Evolutionary conservation across 2,888 invertebrate genomes (phyloP).

Genomic region (Druceiella hillmani): DNA sequence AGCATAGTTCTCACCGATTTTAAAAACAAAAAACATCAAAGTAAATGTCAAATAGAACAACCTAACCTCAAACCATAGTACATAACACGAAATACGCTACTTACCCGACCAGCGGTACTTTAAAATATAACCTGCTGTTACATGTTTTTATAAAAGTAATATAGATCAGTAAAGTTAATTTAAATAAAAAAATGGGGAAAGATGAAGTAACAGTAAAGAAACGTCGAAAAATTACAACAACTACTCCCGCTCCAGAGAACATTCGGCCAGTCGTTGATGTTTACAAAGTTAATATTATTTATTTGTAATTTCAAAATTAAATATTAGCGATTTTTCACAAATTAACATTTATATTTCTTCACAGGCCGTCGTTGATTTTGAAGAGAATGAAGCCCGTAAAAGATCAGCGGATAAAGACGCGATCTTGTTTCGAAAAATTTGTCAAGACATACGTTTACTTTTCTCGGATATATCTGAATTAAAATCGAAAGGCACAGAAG

Average conservation of each 20-base stretch:
- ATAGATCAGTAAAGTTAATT: no score
- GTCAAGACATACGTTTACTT: slow-evolving; percentile 62
- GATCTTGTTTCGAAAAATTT: slow-evolving; percentile 59
- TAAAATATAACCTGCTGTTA: no score
- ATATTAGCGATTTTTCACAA: no score
- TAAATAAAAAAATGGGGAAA: slow-evolving; percentile 46
- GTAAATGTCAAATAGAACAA: no score
- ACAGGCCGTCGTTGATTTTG: slow-evolving; percentile 64
- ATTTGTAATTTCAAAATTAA: no score
- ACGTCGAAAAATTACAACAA: slow-evolving; percentile 48
- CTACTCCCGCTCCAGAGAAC: slow-evolving; percentile 33
- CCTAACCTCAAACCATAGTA: no score
- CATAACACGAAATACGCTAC: no score
- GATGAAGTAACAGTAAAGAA: slow-evolving; percentile 50
- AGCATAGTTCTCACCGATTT: no score
- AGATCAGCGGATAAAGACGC: slow-evolving; percentile 65
- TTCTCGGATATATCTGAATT: slow-evolving; percentile 64
- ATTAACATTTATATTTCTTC: slow-evolving; percentile 25
- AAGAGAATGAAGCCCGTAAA: slow-evolving; percentile 66
- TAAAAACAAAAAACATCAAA: no score
- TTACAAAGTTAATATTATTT: slow-evolving; percentile 48
- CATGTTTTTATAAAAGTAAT: no score
- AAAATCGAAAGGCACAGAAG: slow-evolving; percentile 53
- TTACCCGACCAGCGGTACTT: no score
- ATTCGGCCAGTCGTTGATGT: slow-evolving; percentile 50